Evolutionary conservation across 2,888 invertebrate genomes (phyloP), one percentile per base, ranked within the genome.

Genomic region (Diloba caeruleocephala): DNA sequence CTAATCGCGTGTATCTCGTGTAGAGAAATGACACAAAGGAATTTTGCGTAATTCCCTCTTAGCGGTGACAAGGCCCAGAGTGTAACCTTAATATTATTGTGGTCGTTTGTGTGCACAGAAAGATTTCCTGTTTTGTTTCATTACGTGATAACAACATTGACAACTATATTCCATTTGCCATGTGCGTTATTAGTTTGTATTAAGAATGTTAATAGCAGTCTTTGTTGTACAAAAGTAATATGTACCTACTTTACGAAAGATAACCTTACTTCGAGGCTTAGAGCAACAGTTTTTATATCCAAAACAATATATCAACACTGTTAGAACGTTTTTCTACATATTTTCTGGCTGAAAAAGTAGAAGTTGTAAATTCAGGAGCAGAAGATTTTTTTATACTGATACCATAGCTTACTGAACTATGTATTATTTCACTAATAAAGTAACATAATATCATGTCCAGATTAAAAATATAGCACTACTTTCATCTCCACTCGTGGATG

Each of bases 11-110:
- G 12, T 54, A 65, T 50, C 36, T 56, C 26, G 19, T n/a, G 33
- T 26, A 58, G 31, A 44, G 50, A 68, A 65, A 65, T 71, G 41
- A 52, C 48, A 53, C 61, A 71, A 66, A 63, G 60, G 57, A 60
- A 58, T 58, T 71, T 54, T 42, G 52, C 33, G 62, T 62, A 67
- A 68, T 56, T 60, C 56, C 55, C 42, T 65, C 53, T 71, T 60
- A 61, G 60, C 33, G 67, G 63, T 48, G 48, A 52, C 56, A 64
- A 36, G 50, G 50, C 39, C 29, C 13, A 17, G 12, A 26, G 29
- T 29, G 38, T 51, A 34, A 48, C 64, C 38, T 54, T 56, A 61
- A 65, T 71, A 42, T 53, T 44, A 58, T 58, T 68, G 71, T 44
- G 62, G 54, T 49, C 23, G 45, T 50, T 41, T 21, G 43, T 21